These are phyloP conservation scores for Fundulus diaphanus DNA, from an alignment of 2,797 vertebrate species.

Conservation along the genomic window DNA sequence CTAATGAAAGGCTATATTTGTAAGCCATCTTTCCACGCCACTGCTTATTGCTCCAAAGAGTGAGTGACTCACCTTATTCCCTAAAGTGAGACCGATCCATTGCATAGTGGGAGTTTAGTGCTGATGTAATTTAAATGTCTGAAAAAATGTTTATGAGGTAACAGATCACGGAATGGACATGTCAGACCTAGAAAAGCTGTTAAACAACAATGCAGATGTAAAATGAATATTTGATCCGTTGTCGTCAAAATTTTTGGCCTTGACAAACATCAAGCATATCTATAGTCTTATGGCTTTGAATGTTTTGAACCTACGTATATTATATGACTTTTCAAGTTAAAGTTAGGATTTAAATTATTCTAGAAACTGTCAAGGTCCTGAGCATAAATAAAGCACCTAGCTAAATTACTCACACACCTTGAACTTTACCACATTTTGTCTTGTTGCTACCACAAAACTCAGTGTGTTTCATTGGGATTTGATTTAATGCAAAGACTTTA, in stretches of 20 bases:
- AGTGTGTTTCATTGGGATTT: too few relatives aligned
- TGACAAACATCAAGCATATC: background rate
- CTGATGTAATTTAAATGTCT: constrained; percentile 23
- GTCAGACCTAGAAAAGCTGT: background rate
- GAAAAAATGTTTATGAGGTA: constrained; percentile 22
- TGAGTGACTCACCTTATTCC: constrained; percentile 65
- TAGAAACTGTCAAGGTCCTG: too few relatives aligned
- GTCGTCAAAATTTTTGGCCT: background rate
- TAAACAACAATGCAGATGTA: background rate
- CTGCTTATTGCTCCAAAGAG: constrained; percentile 54
- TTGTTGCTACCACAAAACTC: too few relatives aligned
- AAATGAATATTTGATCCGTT: background rate
- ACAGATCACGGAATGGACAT: constrained; percentile 7
- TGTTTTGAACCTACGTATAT: background rate
- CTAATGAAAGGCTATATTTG: constrained; percentile 68
- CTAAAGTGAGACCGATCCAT: constrained; percentile 53
- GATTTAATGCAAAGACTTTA: too few relatives aligned
- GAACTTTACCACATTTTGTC: too few relatives aligned
- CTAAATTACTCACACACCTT: too few relatives aligned
- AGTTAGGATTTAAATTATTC: too few relatives aligned
- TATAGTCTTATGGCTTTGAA: too few relatives aligned
- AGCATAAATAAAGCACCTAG: too few relatives aligned
- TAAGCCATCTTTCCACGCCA: constrained; percentile 56
- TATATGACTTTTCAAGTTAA: too few relatives aligned
- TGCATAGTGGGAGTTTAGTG: constrained; percentile 27